Conservation (phyloP, 1,140 invertebrate species). For the Phenacoccus solenopsis region DNA sequence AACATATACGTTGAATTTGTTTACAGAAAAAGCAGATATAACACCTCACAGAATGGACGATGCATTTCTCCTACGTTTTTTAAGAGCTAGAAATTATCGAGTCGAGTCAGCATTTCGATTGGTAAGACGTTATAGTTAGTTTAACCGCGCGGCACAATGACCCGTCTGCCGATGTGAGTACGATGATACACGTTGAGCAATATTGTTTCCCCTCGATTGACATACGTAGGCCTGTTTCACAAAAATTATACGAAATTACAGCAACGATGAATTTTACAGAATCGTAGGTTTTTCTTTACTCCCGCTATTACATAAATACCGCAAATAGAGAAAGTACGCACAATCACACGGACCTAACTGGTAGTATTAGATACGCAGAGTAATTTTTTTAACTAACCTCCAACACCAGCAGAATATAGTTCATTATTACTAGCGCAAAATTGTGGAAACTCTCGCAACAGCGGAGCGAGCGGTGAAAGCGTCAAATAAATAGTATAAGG, state of each 20-base stretch:
- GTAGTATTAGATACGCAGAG: neutral
- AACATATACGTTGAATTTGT: too few species aligned
- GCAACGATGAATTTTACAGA: neutral
- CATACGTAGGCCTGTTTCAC: too few species aligned
- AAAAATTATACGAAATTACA: neutral
- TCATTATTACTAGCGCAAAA: neutral
- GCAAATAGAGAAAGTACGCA: neutral
- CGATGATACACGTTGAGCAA: too few species aligned
- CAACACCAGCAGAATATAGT: neutral
- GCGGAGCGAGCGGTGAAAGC: too few species aligned
- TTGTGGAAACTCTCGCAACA: neutral
- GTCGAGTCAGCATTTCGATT: constrained; percentile 64
- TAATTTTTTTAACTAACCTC: neutral
- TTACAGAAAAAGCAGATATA: constrained; percentile 56
- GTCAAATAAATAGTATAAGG: too few species aligned
- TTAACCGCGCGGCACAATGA: too few species aligned
- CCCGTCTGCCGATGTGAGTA: too few species aligned
- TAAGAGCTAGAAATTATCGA: constrained; percentile 69
- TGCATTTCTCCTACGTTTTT: constrained; percentile 62
- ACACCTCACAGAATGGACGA: constrained; percentile 65
- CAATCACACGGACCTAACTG: neutral
- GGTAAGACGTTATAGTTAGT: too few species aligned
- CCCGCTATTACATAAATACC: neutral
- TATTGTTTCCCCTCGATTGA: too few species aligned
- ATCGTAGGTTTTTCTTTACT: neutral